Evolutionary conservation across 30 jellyfish, hydroid and myxozoan genomes (phyloP).

Genomic region (Hydra vulgaris): DNA sequence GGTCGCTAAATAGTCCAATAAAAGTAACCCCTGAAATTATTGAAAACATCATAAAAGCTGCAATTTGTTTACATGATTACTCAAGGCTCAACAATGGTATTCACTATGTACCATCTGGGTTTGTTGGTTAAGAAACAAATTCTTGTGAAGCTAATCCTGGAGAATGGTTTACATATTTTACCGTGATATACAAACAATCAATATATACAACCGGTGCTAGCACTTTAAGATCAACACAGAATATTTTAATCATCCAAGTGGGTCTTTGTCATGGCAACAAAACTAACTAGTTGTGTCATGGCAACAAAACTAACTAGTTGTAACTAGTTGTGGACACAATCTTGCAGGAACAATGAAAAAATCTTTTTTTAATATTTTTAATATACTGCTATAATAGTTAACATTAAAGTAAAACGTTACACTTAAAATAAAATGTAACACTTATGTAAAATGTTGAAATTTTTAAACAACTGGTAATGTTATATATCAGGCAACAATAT

Average conservation of each 20-base stretch:
- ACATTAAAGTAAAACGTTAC: not conserved
- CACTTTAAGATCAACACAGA: not conserved
- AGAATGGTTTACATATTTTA: constrained; percentile 29
- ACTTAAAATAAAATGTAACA: too few relatives aligned
- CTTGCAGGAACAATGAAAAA: not conserved
- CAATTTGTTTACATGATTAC: constrained; percentile 44
- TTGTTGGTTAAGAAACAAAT: constrained; percentile 24
- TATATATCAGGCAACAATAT: not conserved
- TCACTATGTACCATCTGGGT: constrained; percentile 38
- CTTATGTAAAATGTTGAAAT: not conserved
- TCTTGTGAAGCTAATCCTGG: constrained; percentile 24
- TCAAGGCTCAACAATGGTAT: constrained; percentile 37
- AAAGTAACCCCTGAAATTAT: constrained; percentile 23
- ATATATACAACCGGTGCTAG: constrained; percentile 3
- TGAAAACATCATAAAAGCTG: constrained; percentile 37
- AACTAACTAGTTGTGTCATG: constrained; percentile 22
- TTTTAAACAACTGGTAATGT: not conserved
- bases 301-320: constrained; percentile 24
- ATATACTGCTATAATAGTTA: not conserved
- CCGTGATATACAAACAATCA: not conserved
- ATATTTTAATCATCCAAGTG: constrained; percentile 28
- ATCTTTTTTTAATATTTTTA: too few relatives aligned
- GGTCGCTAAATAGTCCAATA: constrained; percentile 47
- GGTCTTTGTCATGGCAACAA: constrained; percentile 39
- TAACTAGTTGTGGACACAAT: constrained; percentile 6